Base-by-base conservation (phyloP, 2,113 vertebrate species). In the Nibea albiflora region DNA sequence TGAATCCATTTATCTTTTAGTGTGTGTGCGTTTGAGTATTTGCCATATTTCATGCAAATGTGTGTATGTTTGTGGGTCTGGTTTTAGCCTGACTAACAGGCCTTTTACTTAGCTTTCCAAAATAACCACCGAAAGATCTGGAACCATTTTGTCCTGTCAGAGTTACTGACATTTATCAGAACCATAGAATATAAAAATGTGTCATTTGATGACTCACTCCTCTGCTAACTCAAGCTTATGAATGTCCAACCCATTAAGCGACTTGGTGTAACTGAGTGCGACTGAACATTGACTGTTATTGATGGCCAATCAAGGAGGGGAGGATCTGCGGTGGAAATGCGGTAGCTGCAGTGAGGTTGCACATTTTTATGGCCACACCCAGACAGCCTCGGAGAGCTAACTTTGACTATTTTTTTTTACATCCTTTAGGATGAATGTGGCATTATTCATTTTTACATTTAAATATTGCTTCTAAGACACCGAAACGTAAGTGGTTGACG, bases 331-430 rank as follows among this genome's bases (percentile, higher is more conserved):
- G 91, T 88, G 85, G 68, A 89, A 88, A 88, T 93, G 90, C 86
- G 65, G 91, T 85, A 90, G 88, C 92, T 92, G 92, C 92, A 94
- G 87, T 90, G 90, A 93, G 92, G 86, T 91, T 91, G 91, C 91
- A 84, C 81, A 88, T 93, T 89, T 89, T 76, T 20, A 79, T 54
- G 63, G 86, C 90, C 93, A 93, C 93, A 82, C 93, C 92, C 91
- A 62, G 28, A 52, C 65, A 77, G 85, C 66, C 56, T 76, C n/a
- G 53, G 67, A 71, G 19, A 26, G 71, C 79, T 69, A 79, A 75
- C 77, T 73, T 65, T 67, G 24, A 72, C 62, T 81, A 50, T 28
- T 69, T 28, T 28, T 69, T 28, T 58, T 14, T 4, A 22, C 35
- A 28, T 3, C 7, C 42, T 42, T 61, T 46, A 15, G 8, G 31